Base-by-base conservation (phyloP, 2,888 invertebrate species). In the Idaea straminata region DNA sequence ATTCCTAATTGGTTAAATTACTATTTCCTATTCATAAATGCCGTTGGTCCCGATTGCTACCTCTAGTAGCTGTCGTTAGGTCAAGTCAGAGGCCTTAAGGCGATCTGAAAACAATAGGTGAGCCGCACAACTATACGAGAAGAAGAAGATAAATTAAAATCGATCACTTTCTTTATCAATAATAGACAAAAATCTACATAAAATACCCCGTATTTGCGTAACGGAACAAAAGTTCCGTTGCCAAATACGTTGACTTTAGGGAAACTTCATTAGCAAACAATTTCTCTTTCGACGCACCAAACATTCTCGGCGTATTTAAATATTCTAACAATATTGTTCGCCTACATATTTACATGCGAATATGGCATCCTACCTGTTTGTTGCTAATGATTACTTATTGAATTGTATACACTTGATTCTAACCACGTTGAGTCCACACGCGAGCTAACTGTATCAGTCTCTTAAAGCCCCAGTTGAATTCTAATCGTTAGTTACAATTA, bases 401-500 rank as follows among this genome's bases (percentile, higher is more conserved):
- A 80, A 78, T 69, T 74, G 73, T 73, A 77, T 78, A 85, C 79
- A 81, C 83, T 81, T 82, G 82, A 92, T 91, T 90, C 91, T 72
- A 82, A 78, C 79, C 91, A 89, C 90, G 90, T 89, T 81, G 81
- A 67, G 67, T 66, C 74, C 77, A 86, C 91, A 92, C 91, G 91
- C 92, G 83, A 89, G 72, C 83, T 92, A 92, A 92, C 92, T 90
- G 92, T 91, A 88, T 83, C 85, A 80, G 83, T 79, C 83, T 87
- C 83, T 81, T 72, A 81, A 75, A 83, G 83, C 84, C 78, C 81
- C 85, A 76, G 77, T 84, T 87, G 92, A 92, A 92, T 92, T 91
- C 83, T 91, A 92, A 92, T 89, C 77, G 83, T 81, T 78, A 79
- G 80, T 81, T 85, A 88, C 91, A 92, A 92, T 92, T 92, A 92